Evolutionary conservation across 1,140 invertebrate species (phyloP).

Genomic region (Macrostomum lignano): DNA sequence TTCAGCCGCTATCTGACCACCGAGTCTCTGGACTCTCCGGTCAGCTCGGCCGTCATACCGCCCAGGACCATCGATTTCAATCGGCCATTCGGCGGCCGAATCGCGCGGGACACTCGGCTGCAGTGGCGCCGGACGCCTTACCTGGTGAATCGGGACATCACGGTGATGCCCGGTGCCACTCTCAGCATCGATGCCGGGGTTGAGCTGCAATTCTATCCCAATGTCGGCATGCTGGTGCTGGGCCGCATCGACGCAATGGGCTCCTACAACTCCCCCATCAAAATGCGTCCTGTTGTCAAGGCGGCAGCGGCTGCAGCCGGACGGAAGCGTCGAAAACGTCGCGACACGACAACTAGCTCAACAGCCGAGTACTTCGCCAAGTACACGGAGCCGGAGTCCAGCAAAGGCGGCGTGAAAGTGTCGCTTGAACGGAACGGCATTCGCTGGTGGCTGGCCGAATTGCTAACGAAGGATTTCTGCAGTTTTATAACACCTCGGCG

Average conservation of each 20-base stretch:
- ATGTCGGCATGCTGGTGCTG: constrained; percentile 77
- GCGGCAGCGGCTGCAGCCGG: too few species aligned
- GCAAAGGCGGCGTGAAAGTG: too few species aligned
- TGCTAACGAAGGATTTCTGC: constrained; percentile 42
- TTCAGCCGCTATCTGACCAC: constrained; percentile 68
- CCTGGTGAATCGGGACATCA: constrained; percentile 58
- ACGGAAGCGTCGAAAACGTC: too few species aligned
- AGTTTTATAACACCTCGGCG: constrained; percentile 79
- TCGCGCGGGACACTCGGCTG: constrained; percentile 43
- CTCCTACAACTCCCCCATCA: constrained; percentile 43
- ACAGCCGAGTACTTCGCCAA: too few species aligned
- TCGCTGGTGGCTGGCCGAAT: too few species aligned
- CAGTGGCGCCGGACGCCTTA: constrained; percentile 42
- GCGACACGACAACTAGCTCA: too few species aligned
- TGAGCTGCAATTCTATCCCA: constrained; percentile 66
- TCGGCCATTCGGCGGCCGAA: constrained; percentile 48
- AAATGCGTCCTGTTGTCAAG: constrained; percentile 50
- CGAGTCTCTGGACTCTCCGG: constrained; percentile 12
- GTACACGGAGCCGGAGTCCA: too few species aligned
- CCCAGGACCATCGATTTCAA: constrained; percentile 13
- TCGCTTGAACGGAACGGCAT: constrained; percentile 10
- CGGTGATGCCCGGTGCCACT: constrained; percentile 63
- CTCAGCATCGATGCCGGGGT: constrained; percentile 63
- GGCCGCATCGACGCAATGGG: constrained; percentile 63
- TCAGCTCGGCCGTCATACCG: constrained; percentile 27